These are phyloP conservation scores for Myotis findleyi DNA, from an alignment of 2,797 vertebrate genomes.

Conservation along the genomic window DNA sequence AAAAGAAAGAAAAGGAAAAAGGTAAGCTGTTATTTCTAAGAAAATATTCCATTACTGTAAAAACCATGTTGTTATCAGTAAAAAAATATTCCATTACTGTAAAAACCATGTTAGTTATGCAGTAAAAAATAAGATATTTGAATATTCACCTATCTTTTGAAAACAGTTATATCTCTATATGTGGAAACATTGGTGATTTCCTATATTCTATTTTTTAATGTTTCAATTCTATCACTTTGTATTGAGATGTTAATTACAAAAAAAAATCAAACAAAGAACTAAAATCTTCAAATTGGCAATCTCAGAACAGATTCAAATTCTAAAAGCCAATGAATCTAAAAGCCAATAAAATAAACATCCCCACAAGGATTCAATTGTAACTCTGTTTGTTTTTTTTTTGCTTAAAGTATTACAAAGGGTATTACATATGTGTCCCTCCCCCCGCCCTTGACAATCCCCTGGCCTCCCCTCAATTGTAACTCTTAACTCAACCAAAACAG, in stretches of 20 bases:
- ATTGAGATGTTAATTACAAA: slow-evolving; percentile 20
- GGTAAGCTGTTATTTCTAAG: neutral
- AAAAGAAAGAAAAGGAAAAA: neutral
- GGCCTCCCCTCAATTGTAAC: too few relatives aligned
- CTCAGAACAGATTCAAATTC: slow-evolving; percentile 6
- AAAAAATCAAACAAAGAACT: neutral
- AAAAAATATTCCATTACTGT: neutral
- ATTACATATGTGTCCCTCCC: too few relatives aligned
- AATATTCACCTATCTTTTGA: neutral
- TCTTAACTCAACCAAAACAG: neutral
- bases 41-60: neutral
- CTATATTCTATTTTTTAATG: neutral
- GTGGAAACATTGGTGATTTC: neutral
- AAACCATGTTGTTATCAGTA: neutral
- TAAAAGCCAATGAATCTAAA: neutral
- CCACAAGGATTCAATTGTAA: neutral
- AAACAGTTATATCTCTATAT: neutral
- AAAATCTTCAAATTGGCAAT: slow-evolving; percentile 28
- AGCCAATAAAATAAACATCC: slow-evolving; percentile 10
- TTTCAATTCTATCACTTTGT: neutral
- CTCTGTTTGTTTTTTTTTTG: neutral
- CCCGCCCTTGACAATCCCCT: too few relatives aligned
- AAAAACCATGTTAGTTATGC: neutral
- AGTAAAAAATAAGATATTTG: neutral
- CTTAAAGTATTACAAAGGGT: too few relatives aligned